A percentile compares a stretch with the other conserved stretches of the same genome.
Evolutionary conservation across 2,113 vertebrate genomes (phyloP).

Genomic region (Telmatochromis sp.): DNA sequence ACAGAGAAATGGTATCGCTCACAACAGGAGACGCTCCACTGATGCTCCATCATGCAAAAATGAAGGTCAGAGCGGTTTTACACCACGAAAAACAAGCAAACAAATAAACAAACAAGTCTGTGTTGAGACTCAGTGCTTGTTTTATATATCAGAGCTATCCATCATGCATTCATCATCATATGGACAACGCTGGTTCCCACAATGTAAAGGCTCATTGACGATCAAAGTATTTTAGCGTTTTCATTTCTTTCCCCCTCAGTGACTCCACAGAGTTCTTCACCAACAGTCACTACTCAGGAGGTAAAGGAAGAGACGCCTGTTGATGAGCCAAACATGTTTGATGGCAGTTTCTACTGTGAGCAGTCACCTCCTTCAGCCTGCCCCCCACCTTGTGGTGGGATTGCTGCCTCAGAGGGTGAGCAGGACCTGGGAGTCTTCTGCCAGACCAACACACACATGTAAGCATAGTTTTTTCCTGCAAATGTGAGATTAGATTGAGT

Average conservation of each 20-base stretch:
- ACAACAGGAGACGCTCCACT: neutral
- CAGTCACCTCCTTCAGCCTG: neutral
- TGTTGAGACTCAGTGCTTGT: neutral
- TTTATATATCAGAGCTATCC: neutral
- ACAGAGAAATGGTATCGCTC: neutral
- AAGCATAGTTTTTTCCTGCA: neutral
- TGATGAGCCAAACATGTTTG: conserved; percentile 6
- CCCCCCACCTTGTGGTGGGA: neutral
- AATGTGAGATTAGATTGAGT: neutral
- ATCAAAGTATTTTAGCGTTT: neutral
- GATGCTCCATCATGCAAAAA: neutral
- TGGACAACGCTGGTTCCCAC: neutral
- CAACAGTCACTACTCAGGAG: neutral
- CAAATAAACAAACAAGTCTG: neutral
- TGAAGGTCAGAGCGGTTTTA: conserved; percentile 6
- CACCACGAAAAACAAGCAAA: neutral
- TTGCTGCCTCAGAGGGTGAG: conserved; percentile 22
- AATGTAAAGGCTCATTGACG: neutral
- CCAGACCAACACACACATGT: conserved; percentile 69
- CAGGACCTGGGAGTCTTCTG: conserved; percentile 67
- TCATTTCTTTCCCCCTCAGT: neutral
- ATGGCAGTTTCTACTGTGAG: neutral
- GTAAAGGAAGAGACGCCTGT: conserved; percentile 28
- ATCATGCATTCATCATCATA: neutral
- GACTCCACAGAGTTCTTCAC: neutral